A percentile compares a stretch with the other conserved stretches of the same genome.
phyloP scores from a whole-genome alignment of 2,113 vertebrate species.

The Delphinapterus leucas region DNA sequence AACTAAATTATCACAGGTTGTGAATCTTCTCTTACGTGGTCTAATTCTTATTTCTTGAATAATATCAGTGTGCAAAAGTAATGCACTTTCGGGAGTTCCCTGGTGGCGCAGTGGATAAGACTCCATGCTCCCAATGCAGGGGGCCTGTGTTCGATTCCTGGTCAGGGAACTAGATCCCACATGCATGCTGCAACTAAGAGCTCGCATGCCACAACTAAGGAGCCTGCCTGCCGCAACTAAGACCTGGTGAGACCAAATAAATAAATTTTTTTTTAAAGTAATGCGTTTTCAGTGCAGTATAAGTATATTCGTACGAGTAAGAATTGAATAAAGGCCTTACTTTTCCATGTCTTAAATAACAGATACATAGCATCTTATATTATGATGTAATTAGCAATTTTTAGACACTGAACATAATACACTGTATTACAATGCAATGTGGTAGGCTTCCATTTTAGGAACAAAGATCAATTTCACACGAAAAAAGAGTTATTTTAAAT shows the following conservation, averaged over 20 bases:
- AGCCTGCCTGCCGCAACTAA: no score
- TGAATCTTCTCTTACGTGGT: background rate
- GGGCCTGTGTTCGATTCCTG: no score
- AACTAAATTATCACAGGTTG: background rate
- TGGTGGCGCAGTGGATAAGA: no score
- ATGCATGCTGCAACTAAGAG: no score
- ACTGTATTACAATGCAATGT: slow-evolving; percentile 76
- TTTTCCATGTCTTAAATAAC: slow-evolving; percentile 60
- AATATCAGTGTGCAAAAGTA: slow-evolving; percentile 30
- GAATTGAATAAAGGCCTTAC: slow-evolving; percentile 62
- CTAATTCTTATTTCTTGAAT: slow-evolving; percentile 27
- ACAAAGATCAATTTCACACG: slow-evolving; percentile 75
- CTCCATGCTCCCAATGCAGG: no score
- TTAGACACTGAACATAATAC: slow-evolving; percentile 77
- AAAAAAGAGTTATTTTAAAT: slow-evolving; percentile 79
- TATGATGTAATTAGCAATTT: slow-evolving; percentile 69
- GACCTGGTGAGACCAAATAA: no score
- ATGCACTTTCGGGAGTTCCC: background rate
- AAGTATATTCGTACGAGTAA: slow-evolving; percentile 36
- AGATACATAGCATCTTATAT: slow-evolving; percentile 68
- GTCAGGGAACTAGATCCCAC: no score
- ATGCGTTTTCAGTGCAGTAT: slow-evolving; percentile 36
- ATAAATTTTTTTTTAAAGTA: background rate
- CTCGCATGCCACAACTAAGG: no score
- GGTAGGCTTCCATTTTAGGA: slow-evolving; percentile 72